Percentiles rank a stretch among this genome's conserved stretches.
Evolutionary conservation across 2,888 invertebrate genomes (phyloP).

Genomic region (Drosophila mercatorum): DNA sequence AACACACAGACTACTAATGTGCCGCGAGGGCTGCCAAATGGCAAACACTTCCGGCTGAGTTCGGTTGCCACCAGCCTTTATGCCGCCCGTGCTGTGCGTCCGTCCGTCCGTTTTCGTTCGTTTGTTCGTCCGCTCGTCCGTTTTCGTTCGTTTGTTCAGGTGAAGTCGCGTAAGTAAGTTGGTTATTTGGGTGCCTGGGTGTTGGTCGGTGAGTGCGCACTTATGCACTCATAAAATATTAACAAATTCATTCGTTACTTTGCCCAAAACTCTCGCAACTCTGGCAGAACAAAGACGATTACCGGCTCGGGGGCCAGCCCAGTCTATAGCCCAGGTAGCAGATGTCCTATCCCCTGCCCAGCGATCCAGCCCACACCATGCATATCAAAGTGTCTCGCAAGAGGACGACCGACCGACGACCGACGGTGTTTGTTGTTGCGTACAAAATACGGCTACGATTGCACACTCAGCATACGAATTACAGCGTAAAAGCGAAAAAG

Average conservation of each 20-base stretch:
- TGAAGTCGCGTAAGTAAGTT: conserved; percentile 19
- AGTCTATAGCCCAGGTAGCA: conserved; percentile 48
- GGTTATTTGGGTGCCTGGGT: conserved; percentile 25
- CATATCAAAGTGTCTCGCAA: conserved; percentile 74
- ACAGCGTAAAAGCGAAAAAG: conserved; percentile 75
- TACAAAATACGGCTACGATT: conserved; percentile 75
- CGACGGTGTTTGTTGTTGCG: conserved; percentile 40
- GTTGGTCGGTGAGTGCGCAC: conserved; percentile 71
- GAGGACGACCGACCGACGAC: conserved; percentile 35
- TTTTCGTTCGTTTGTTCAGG: conserved; percentile 24
- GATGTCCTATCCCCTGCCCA: conserved; percentile 50
- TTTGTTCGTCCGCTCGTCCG: neutral
- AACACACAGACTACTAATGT: conserved; percentile 83
- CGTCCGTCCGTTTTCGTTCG: neutral
- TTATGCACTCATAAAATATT: conserved; percentile 83
- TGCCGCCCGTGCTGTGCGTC: neutral
- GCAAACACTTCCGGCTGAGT: conserved; percentile 68
- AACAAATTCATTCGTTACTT: conserved; percentile 83
- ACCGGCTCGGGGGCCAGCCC: conserved; percentile 42
- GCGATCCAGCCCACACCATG: conserved; percentile 44
- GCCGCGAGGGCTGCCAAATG: conserved; percentile 82
- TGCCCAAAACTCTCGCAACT: conserved; percentile 73
- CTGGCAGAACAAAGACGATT: conserved; percentile 75
- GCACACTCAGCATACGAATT: conserved; percentile 80
- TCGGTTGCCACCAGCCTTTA: conserved; percentile 24